These are phyloP conservation scores for Lagocephalus sceleratus DNA, from an alignment of 2,797 vertebrate genomes.

Conservation along the genomic window DNA sequence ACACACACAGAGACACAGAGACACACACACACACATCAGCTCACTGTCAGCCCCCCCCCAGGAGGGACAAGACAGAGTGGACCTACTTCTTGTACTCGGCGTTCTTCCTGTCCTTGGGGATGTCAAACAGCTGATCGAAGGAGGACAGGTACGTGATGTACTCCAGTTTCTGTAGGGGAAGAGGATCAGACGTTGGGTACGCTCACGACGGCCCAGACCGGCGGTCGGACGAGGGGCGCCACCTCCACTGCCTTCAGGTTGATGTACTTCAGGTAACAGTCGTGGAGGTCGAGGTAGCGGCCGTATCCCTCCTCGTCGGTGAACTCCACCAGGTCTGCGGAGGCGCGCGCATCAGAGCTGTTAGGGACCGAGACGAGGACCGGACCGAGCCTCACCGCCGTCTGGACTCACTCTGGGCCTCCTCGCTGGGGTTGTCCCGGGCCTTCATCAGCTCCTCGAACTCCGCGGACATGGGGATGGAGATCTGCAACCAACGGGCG, in stretches of 20 bases:
- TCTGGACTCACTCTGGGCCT: slow-evolving; percentile 88
- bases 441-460: slow-evolving; percentile 96
- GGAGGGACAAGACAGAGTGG: too few relatives aligned
- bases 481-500: slow-evolving; percentile 77
- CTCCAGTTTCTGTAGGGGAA: slow-evolving; percentile 84
- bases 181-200: too few relatives aligned
- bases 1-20: too few relatives aligned
- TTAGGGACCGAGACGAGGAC: not conserved
- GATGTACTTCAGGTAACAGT: slow-evolving; percentile 96
- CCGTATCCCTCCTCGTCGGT: slow-evolving; percentile 97
- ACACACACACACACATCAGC: too few relatives aligned
- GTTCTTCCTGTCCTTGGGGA: slow-evolving; percentile 96
- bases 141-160: slow-evolving; percentile 95
- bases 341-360: not conserved
- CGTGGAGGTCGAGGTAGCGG: slow-evolving; percentile 93
- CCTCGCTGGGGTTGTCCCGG: slow-evolving; percentile 93
- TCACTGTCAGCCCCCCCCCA: too few relatives aligned
- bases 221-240: not conserved
- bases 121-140: slow-evolving; percentile 97
- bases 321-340: slow-evolving; percentile 92
- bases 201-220: too few relatives aligned
- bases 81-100: slow-evolving; percentile 91
- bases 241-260: slow-evolving; percentile 97
- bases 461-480: slow-evolving; percentile 96
- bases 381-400: not conserved